Evolutionary conservation across 92 coral and sea anemone genomes (phyloP), one percentile per base, ranked within the genome.

Genomic region (Meandrina meandrites): DNA sequence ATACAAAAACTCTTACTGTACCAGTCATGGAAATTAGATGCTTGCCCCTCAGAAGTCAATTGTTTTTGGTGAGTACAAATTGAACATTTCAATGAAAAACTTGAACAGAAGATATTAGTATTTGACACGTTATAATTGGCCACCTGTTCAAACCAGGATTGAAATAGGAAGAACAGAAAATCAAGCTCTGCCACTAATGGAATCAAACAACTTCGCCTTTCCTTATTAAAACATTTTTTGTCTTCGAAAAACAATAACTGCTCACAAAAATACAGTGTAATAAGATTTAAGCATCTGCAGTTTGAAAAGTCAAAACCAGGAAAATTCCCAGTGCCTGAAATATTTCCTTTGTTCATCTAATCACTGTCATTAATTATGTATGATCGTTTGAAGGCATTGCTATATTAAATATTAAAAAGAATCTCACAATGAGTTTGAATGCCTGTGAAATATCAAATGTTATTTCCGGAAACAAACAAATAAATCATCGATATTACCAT

Each of bases 331-430:
- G 32, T 42, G 1, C 35, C 58, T 30, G 45, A 36, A 27, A 37
- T 40, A 19, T 72, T 35, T 18, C 72, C 40, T 84, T 56, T 84
- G 72, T 37, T 56, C 70, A 37, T 35, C 17, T 56, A 56, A 74
- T 69, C 31, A n/a, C 73, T 56, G 22, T 56, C 80, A 75, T 74
- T n/a, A 84, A 56, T 54, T 54, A 56, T 84, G 75, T 8, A 84
- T 83, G 24, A 35, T 40, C 18, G 27, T 35, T 36, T 18, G 15
- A 73, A 35, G 28, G 27, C 45, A 37, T 40, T 22, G 37, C 34
- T 40, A 56, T 27, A 83, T 24, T 19, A 82, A 72, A 35, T 28
- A 72, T 80, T 66, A 22, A 64, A 15, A 45, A 24, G 18, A 48
- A 24, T 32, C 45, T n/a, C 18, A 45, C 60, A 45, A 17, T 24